phyloP scores from a whole-genome alignment of 2,888 invertebrate species.

The Noctua janthe region DNA sequence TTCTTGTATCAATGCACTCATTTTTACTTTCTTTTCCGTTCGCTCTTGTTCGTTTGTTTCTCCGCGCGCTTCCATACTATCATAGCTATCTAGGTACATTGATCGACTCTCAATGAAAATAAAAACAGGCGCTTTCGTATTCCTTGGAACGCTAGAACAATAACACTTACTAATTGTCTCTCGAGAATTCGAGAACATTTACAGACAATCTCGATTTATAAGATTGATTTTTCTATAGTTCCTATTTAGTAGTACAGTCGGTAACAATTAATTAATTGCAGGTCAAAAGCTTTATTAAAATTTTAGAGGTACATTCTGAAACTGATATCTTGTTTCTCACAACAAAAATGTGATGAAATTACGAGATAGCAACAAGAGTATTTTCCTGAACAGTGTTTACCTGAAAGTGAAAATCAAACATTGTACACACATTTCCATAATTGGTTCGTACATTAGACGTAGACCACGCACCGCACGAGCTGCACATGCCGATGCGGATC shows the following conservation, averaged over 20 bases:
- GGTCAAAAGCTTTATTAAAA: background rate
- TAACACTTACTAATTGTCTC: conserved; percentile 35
- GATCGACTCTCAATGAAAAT: conserved; percentile 73
- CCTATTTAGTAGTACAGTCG: background rate
- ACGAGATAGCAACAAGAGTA: conserved; percentile 46
- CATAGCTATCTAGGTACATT: conserved; percentile 56
- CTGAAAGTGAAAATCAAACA: conserved; percentile 87
- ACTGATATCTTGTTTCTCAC: background rate
- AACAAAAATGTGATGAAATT: conserved; percentile 26
- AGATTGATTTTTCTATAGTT: background rate
- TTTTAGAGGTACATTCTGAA: background rate
- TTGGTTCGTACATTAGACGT: conserved; percentile 67
- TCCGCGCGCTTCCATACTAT: conserved; percentile 70
- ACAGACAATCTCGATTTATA: conserved; percentile 33
- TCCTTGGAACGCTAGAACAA: conserved; percentile 53
- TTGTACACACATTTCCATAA: conserved; percentile 74
- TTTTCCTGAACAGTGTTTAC: conserved; percentile 67
- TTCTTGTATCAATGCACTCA: conserved; percentile 88
- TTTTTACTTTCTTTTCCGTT: conserved; percentile 90
- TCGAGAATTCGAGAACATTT: conserved; percentile 48
- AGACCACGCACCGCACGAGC: conserved; percentile 74
- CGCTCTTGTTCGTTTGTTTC: conserved; percentile 86
- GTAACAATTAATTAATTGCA: background rate
- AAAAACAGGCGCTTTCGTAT: conserved; percentile 72
- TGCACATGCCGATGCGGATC: conserved; percentile 71